Conservation (phyloP, 2,797 vertebrate genomes). For the Gobio occitaniae region DNA sequence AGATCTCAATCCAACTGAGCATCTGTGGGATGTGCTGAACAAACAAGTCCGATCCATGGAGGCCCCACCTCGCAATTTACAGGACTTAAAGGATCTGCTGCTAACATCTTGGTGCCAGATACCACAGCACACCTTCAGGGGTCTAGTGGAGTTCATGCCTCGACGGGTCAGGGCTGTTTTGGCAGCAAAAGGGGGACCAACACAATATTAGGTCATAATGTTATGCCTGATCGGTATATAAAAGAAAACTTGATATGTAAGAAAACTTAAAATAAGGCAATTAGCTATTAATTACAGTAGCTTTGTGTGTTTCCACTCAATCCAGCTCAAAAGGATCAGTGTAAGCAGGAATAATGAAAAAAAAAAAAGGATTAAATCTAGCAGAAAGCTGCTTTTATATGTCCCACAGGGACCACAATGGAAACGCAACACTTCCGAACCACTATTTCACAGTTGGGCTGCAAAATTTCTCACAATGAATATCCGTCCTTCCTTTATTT, state of each 20-base stretch:
- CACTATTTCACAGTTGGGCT: conserved; percentile 13
- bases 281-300: conserved; percentile 10
- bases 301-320: neutral
- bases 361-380: conserved; percentile 15
- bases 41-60: too few species aligned
- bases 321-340: conserved; percentile 9
- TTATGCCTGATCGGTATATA: too few species aligned
- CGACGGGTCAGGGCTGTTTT: too few species aligned
- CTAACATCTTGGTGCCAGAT: too few species aligned
- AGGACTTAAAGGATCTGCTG: too few species aligned
- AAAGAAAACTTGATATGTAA: neutral
- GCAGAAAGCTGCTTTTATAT: conserved; percentile 32
- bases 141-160: too few species aligned
- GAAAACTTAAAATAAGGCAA: neutral
- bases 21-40: too few species aligned
- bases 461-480: conserved; percentile 32
- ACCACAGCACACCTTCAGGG: too few species aligned
- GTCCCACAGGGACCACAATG: conserved; percentile 33
- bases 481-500: conserved; percentile 8
- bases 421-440: conserved; percentile 15
- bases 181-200: too few species aligned
- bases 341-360: conserved; percentile 3
- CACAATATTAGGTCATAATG: too few species aligned
- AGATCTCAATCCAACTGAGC: too few species aligned
- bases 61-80: too few species aligned